Conservation (phyloP, 2,888 invertebrate species). For the Drosophila testacea region DNA sequence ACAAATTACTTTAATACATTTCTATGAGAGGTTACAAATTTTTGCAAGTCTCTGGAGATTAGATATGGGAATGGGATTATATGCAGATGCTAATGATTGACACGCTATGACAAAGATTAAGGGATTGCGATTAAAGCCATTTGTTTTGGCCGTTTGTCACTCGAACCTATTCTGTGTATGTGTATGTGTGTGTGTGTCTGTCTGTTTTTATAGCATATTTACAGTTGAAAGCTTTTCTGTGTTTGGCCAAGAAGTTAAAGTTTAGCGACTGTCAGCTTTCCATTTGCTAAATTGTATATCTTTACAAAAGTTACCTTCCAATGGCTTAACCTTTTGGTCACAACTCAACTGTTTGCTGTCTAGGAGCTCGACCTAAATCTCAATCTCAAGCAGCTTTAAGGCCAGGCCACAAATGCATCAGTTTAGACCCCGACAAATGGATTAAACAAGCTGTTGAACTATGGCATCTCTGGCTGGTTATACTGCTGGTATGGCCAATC, state of each 20-base stretch:
- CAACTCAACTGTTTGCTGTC: neutral
- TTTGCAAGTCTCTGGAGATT: neutral
- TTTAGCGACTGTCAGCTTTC: conserved; percentile 22
- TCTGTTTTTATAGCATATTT: neutral
- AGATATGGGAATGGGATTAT: no score
- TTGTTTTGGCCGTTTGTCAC: conserved; percentile 17
- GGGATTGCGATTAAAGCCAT: conserved; percentile 12
- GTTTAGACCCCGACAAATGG: conserved; percentile 7
- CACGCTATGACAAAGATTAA: neutral
- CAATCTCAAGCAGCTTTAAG: conserved; percentile 12
- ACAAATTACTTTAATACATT: neutral
- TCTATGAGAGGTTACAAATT: neutral
- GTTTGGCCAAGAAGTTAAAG: conserved; percentile 14
- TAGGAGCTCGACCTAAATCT: neutral
- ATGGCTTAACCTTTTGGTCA: neutral
- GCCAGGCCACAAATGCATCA: neutral
- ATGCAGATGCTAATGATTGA: conserved; percentile 15
- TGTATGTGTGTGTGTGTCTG: no score
- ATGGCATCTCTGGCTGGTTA: conserved; percentile 1
- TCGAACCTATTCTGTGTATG: no score
- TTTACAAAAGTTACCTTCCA: conserved; percentile 7
- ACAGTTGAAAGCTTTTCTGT: conserved; percentile 36
- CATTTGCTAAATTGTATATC: conserved; percentile 18
- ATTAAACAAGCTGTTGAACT: conserved; percentile 19
- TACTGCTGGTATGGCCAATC: conserved; percentile 19